phyloP scores from a whole-genome alignment of 2,888 invertebrate genomes.

The Nephrotoma appendiculata region DNA sequence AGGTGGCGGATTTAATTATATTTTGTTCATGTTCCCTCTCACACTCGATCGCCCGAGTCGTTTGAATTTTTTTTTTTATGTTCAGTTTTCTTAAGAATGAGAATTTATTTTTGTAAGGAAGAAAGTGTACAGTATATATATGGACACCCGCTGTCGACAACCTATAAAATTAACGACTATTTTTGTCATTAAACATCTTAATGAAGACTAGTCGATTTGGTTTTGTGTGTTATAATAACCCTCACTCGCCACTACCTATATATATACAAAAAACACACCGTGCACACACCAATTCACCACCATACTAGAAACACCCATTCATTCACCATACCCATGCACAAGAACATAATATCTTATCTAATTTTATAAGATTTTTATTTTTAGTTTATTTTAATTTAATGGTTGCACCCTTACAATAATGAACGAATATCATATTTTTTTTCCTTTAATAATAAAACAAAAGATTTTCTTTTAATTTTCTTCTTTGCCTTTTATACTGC shows the following conservation, averaged over 20 bases:
- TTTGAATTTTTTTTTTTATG: not conserved
- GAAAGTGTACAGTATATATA: not conserved
- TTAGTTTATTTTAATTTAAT: conserved; percentile 2
- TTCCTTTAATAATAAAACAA: not conserved
- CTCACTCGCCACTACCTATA: not conserved
- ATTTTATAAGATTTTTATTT: not conserved
- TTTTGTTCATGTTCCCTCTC: not conserved
- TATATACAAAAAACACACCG: not conserved
- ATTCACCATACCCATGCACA: not conserved
- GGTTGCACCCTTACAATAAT: conserved; percentile 2
- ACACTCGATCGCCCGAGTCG: not conserved
- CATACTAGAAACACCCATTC: not conserved
- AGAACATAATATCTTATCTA: not conserved
- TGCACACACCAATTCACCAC: not conserved
- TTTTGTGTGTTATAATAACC: not conserved
- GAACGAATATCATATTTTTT: not conserved
- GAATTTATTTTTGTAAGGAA: not conserved
- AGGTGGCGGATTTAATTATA: conserved; percentile 1
- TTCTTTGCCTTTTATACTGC: not conserved
- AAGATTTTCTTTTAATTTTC: not conserved
- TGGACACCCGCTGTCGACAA: conserved; percentile 13
- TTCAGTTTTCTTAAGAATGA: not conserved
- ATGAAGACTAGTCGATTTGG: conserved; percentile 12
- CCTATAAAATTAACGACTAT: conserved; percentile 13
- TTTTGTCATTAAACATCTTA: conserved; percentile 15